Base-by-base conservation (phyloP, 2,797 vertebrate genomes). In the Eulemur mongoz region DNA sequence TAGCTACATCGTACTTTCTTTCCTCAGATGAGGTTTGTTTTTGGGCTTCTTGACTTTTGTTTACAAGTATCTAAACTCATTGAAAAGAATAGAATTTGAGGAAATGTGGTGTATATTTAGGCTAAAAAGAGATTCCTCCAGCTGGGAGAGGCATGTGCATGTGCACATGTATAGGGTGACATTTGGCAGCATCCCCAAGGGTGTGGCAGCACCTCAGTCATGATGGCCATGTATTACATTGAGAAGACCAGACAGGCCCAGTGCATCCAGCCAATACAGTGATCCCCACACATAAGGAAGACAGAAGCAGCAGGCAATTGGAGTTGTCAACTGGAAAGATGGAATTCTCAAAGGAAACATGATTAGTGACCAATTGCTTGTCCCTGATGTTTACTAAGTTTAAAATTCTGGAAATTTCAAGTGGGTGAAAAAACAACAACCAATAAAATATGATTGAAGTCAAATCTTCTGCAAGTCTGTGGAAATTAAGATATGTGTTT, bases 111-210 rank as follows among this genome's bases (percentile, higher is more conserved):
- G 72, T 85, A 92, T 70, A 11, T 75, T 2, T 52, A 63, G 7
- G 83, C 17, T 67, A 15, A 67, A 87, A 48, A 35, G 12, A 10
- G 23, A 38, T n/a, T 25, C 3, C 14, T 27, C 13, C 22, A n/a
- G 14, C 5, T 69, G 13, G 35, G 23, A 80, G 32, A 22, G 0
- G 20, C 5, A 0, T 45, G 23, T 25, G 7, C 6, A 17, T 18
- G 59, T 1, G 11, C 18, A 10, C 18, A 15, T 35, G 18, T 82
- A 4, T 38, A 23, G 1, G 6, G 17, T 20, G 1, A 1, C 45
- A 45, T 75, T 43, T 25, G 14, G 45, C 25, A 18, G 63, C n/a
- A 67, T n/a, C 18, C 27, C 7, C 59, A 18, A 81, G 18, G 22
- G 40, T 75, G 73, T 73, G 27, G 14, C 38, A 40, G 15, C 32